Percentiles rank a stretch among this genome's conserved stretches.
These are phyloP conservation scores for Drosophila parabipectinata DNA, from an alignment of 1,140 invertebrate species.

Conservation along the genomic window DNA sequence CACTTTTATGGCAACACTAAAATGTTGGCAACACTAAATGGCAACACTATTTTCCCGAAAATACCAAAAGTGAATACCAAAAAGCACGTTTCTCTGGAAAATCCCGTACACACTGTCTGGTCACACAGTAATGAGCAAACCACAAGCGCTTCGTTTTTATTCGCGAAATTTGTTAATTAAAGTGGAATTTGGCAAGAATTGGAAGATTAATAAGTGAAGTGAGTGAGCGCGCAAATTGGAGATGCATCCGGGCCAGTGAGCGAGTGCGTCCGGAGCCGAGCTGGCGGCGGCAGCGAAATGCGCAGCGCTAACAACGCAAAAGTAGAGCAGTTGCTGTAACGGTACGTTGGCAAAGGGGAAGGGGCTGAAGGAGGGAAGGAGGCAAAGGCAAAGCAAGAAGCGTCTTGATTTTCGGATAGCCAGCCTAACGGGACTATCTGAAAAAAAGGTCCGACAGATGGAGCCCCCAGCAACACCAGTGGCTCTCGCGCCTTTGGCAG, in stretches of 20 bases:
- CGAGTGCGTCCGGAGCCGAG: slow-evolving; percentile 3
- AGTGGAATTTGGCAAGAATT: slow-evolving; percentile 7
- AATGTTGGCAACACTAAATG: too few relatives aligned
- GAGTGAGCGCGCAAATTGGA: neutral
- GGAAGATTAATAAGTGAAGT: slow-evolving; percentile 11
- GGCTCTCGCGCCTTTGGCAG: slow-evolving; percentile 22
- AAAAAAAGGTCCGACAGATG: slow-evolving; percentile 12
- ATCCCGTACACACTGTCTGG: slow-evolving; percentile 2
- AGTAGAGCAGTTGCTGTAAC: slow-evolving; percentile 51
- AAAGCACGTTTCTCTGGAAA: neutral
- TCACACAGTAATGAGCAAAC: slow-evolving; percentile 14
- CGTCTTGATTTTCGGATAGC: slow-evolving; percentile 18
- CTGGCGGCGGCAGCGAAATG: slow-evolving; percentile 36
- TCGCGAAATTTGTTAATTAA: slow-evolving; percentile 23
- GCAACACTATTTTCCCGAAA: neutral
- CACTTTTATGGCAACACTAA: too few relatives aligned
- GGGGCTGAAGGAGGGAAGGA: neutral
- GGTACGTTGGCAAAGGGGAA: slow-evolving; percentile 8
- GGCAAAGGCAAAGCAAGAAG: neutral
- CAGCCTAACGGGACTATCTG: neutral
- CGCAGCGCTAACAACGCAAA: slow-evolving; percentile 29
- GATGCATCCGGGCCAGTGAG: slow-evolving; percentile 17
- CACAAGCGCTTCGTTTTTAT: neutral
- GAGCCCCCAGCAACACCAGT: slow-evolving; percentile 39
- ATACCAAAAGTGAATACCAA: neutral